Percentiles rank a stretch among this genome's conserved stretches.
Evolutionary conservation across 1,140 invertebrate genomes (phyloP).

Genomic region (Musca vetustissima): DNA sequence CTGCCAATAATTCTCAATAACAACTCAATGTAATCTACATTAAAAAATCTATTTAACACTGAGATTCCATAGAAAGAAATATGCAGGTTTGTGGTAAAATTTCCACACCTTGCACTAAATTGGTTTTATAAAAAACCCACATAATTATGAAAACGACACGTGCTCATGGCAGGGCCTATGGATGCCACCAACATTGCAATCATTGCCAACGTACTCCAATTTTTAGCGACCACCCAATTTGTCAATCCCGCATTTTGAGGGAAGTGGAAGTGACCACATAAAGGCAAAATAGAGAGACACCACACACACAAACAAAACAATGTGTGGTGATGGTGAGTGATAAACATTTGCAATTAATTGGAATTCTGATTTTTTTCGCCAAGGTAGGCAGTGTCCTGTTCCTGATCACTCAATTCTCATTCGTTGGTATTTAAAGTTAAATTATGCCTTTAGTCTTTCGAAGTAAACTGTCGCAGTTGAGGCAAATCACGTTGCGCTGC

Average conservation of each 20-base stretch:
- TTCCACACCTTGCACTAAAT: not conserved
- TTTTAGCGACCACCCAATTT: not conserved
- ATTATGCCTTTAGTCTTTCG: not conserved
- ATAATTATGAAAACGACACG: constrained; percentile 4
- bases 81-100: no score
- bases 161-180: not conserved
- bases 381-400: no score
- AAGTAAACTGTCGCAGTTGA: not conserved
- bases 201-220: no score
- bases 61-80: no score
- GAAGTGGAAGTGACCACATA: not conserved
- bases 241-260: constrained; percentile 1
- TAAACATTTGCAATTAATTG: constrained; percentile 19
- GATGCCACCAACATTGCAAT: no score
- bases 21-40: no score
- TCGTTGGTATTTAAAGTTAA: constrained; percentile 10
- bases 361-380: not conserved
- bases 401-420: not conserved
- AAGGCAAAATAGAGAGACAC: not conserved
- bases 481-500: not conserved
- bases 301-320: not conserved
- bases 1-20: no score
- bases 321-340: no score
- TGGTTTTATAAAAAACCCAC: not conserved
- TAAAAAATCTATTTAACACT: no score